Conservation (phyloP, 2,888 invertebrate genomes). For the Chymomyza caudatula region DNA sequence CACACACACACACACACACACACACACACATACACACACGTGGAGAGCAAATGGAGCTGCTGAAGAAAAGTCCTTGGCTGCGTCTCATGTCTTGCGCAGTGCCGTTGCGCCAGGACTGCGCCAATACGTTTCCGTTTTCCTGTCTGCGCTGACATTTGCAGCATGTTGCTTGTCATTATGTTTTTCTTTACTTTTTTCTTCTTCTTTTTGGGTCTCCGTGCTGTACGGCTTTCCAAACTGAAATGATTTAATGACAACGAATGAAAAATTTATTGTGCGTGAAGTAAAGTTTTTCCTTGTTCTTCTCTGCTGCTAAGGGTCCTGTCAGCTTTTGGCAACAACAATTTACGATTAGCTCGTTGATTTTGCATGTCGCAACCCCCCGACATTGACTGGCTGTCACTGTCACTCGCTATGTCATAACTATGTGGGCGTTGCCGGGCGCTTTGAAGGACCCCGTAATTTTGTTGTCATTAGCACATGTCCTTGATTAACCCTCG, state of each 20-base stretch:
- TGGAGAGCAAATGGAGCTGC: no score
- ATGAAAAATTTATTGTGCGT: slow-evolving; percentile 77
- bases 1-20: neutral
- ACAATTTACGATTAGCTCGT: slow-evolving; percentile 44
- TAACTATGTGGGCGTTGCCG: slow-evolving; percentile 62
- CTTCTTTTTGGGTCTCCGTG: slow-evolving; percentile 15
- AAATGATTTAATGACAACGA: slow-evolving; percentile 75
- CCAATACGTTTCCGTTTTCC: slow-evolving; percentile 71
- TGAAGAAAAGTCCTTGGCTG: slow-evolving; percentile 3
- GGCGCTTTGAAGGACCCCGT: slow-evolving; percentile 43
- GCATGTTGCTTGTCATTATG: slow-evolving; percentile 63
- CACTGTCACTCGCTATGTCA: slow-evolving; percentile 56
- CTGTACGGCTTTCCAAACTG: slow-evolving; percentile 11
- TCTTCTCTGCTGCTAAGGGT: slow-evolving; percentile 19
- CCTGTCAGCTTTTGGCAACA: slow-evolving; percentile 49
- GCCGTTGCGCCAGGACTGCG: slow-evolving; percentile 63
- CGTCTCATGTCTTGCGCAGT: slow-evolving; percentile 16
- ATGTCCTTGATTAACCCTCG: slow-evolving; percentile 34
- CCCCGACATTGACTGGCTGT: slow-evolving; percentile 24
- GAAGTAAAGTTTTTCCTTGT: slow-evolving; percentile 47
- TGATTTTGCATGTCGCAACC: slow-evolving; percentile 35
- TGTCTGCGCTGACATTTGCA: slow-evolving; percentile 68
- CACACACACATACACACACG: no score
- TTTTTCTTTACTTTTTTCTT: slow-evolving; percentile 32
- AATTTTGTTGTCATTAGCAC: slow-evolving; percentile 67